Evolutionary conservation across 2,113 vertebrate species (phyloP).

Genomic region (Xiphorhynchus elegans): DNA sequence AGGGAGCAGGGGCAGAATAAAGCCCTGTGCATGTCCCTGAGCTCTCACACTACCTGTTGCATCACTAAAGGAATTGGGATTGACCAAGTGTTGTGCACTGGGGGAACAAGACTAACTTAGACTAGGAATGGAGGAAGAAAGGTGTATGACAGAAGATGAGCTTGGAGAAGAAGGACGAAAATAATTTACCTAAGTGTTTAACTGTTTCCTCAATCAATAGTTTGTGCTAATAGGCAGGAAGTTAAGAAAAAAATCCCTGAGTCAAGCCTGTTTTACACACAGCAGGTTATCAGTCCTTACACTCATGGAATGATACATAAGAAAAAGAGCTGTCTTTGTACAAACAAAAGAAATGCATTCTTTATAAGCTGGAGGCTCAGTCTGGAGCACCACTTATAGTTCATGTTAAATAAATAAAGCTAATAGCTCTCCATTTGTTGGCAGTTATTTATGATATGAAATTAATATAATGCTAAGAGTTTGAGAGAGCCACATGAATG

Average conservation of each 20-base stretch:
- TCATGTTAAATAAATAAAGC: not conserved
- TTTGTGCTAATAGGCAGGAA: not conserved
- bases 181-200: not conserved
- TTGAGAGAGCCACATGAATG: not conserved
- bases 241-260: not conserved
- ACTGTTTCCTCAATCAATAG: not conserved
- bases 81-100: accelerated
- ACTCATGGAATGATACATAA: not conserved
- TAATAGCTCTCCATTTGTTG: not conserved
- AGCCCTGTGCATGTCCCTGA: not conserved
- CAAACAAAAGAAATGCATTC: not conserved
- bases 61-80: not conserved
- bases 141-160: not conserved
- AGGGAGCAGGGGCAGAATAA: not conserved
- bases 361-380: not conserved
- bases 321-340: not conserved
- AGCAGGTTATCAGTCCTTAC: not conserved
- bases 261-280: not conserved
- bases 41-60: accelerated
- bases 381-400: not conserved
- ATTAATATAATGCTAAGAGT: not conserved
- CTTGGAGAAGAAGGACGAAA: not conserved
- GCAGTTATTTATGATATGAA: not conserved
- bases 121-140: not conserved
- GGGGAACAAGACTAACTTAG: not conserved